These are phyloP conservation scores for Pyrrhura leucotis DNA, from an alignment of 2,797 vertebrate genomes.

Conservation along the genomic window DNA sequence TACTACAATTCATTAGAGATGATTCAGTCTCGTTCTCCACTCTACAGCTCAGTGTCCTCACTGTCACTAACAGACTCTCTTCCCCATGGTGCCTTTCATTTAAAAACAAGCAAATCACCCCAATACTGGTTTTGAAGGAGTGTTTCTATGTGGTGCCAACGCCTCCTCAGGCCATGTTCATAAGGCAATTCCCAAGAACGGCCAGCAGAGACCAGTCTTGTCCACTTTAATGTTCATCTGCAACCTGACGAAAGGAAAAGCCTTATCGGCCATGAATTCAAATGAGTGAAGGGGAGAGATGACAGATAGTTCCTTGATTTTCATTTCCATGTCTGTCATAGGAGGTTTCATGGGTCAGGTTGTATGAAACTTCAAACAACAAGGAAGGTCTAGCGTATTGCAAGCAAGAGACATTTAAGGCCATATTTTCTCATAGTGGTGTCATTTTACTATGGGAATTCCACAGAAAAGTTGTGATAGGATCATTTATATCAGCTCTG, in stretches of 20 bases:
- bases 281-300: not conserved
- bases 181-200: not conserved
- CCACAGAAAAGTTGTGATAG: not conserved
- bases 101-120: not conserved
- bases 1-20: not conserved
- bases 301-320: not conserved
- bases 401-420: not conserved
- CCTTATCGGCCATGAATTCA: not conserved
- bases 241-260: not conserved
- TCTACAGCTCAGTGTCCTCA: not conserved
- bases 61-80: not conserved
- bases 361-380: not conserved
- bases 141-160: not conserved
- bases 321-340: not conserved
- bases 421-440: not conserved
- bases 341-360: not conserved
- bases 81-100: not conserved
- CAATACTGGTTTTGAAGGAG: not conserved
- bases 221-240: not conserved
- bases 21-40: not conserved
- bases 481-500: not conserved
- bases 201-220: slow-evolving; percentile 67
- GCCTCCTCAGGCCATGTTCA: not conserved
- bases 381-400: not conserved
- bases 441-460: not conserved